Evolutionary conservation across 2,888 invertebrate species (phyloP).

Genomic region (Perizoma affinitatum): DNA sequence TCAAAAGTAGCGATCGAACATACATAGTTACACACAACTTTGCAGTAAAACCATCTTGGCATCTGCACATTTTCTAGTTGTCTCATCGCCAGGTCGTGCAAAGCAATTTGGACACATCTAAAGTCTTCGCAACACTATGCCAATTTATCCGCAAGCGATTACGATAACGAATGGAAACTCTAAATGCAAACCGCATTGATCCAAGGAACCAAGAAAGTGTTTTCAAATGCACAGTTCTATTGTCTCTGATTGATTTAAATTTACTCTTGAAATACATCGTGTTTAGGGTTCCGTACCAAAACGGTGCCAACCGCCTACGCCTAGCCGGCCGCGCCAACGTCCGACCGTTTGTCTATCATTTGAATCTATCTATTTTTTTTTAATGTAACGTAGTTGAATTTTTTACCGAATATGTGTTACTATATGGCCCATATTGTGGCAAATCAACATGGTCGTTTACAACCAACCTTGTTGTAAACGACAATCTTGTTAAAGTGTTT

Average conservation of each 20-base stretch:
- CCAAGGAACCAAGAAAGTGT: constrained; percentile 1
- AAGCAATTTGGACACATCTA: constrained; percentile 48
- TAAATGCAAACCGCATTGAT: constrained; percentile 19
- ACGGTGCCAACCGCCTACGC: too few species aligned
- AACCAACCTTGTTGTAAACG: too few species aligned
- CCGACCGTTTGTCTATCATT: too few species aligned
- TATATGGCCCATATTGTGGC: too few species aligned
- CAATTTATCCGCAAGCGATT: constrained; percentile 56
- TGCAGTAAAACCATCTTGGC: neutral
- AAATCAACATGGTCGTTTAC: too few species aligned
- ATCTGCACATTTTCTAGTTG: constrained; percentile 4
- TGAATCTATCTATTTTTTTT: too few species aligned
- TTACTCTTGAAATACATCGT: neutral
- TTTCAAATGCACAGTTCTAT: constrained; percentile 1
- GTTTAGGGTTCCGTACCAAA: neutral
- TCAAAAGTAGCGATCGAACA: constrained; percentile 21
- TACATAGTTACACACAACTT: constrained; percentile 21
- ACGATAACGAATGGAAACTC: constrained; percentile 38
- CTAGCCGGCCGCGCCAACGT: too few species aligned
- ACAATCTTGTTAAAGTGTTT: too few species aligned
- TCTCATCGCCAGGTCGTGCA: constrained; percentile 54
- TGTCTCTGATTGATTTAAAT: constrained; percentile 11
- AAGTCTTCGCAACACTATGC: constrained; percentile 54
- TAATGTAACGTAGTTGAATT: too few species aligned
- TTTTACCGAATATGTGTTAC: too few species aligned